Percentiles rank a stretch among this genome's conserved stretches.
These are phyloP conservation scores for human DNA, from an alignment of 2,113 vertebrate species.

Conservation along the genomic window GRCh38 chrX:119660501-119661000, in stretches of 20 bases:
- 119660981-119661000: too few species aligned
- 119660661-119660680: background rate
- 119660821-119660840: too few species aligned
- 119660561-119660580: background rate
- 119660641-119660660: background rate
- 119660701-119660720: slow-evolving; percentile 26
- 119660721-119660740: slow-evolving; percentile 31
- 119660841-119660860: too few species aligned
- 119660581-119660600: background rate
- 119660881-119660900: too few species aligned
- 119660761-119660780: too few species aligned
- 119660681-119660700: slow-evolving; percentile 6
- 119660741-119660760: background rate
- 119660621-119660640: background rate
- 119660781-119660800: too few species aligned
- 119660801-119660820: too few species aligned
- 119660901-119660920: too few species aligned
- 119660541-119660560: background rate
- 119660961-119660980: too few species aligned
- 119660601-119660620: background rate
- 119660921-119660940: too few species aligned
- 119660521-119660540: slow-evolving; percentile 6
- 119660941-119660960: too few species aligned
- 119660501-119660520: slow-evolving; percentile 29
- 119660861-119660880: too few species aligned